These are phyloP conservation scores for Aricia artaxerxes DNA, from an alignment of 2,888 invertebrate species.

Conservation along the genomic window DNA sequence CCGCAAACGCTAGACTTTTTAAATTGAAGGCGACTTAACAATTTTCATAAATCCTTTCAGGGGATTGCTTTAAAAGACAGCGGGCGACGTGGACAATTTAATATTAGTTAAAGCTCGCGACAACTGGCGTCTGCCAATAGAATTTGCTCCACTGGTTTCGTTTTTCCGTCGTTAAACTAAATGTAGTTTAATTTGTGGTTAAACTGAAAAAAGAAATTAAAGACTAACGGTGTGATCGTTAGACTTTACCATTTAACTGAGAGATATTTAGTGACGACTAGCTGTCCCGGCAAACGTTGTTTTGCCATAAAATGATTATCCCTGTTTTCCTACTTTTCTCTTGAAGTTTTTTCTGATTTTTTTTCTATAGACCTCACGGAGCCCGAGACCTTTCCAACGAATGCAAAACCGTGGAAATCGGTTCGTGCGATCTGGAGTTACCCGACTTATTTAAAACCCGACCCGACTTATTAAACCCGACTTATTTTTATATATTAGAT, in stretches of 20 bases:
- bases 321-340: no score
- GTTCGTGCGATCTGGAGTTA: no score
- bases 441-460: no score
- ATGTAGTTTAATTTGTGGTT: neutral
- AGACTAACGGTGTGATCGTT: neutral
- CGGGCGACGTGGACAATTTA: slow-evolving; percentile 19
- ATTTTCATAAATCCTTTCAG: slow-evolving; percentile 23
- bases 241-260: neutral
- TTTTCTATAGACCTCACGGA: no score
- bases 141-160: neutral
- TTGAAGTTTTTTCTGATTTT: no score
- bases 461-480: no score
- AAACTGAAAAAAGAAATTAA: neutral
- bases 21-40: slow-evolving; percentile 17
- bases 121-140: neutral
- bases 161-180: neutral
- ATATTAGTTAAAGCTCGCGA: slow-evolving; percentile 21
- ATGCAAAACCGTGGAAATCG: no score
- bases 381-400: no score
- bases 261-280: no score
- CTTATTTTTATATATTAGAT: no score
- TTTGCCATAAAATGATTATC: no score
- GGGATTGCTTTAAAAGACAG: slow-evolving; percentile 13
- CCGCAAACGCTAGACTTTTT: slow-evolving; percentile 8
- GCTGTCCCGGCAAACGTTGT: no score